These are phyloP conservation scores for Bathynomus jamesi DNA, from an alignment of 1,140 invertebrate genomes.

Conservation along the genomic window DNA sequence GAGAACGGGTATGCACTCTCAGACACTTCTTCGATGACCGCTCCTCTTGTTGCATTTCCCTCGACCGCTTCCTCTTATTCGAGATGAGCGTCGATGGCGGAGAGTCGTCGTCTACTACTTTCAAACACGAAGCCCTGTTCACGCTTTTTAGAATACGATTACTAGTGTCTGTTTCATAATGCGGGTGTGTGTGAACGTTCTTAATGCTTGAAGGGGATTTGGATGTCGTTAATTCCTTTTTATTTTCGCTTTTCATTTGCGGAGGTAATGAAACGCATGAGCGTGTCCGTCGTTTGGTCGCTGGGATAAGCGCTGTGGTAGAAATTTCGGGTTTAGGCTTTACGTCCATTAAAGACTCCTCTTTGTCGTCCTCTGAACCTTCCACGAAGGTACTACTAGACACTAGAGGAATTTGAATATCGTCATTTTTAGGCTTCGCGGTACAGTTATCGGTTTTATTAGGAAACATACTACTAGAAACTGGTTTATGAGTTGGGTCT, in stretches of 20 bases:
- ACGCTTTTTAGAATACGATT: constrained; percentile 12
- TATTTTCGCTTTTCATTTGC: not conserved
- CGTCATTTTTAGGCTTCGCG: constrained; percentile 24
- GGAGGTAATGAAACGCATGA: not conserved
- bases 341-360: constrained; percentile 3
- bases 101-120: constrained; percentile 15
- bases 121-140: constrained; percentile 19
- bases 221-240: not conserved
- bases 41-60: constrained; percentile 21
- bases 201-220: not conserved
- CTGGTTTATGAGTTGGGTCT: constrained; percentile 3
- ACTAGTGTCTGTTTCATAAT: constrained; percentile 1
- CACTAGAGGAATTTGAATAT: constrained; percentile 36
- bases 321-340: not conserved
- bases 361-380: constrained; percentile 13
- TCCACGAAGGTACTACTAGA: constrained; percentile 33
- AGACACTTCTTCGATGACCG: not conserved
- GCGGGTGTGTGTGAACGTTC: not conserved
- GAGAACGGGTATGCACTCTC: constrained; percentile 22
- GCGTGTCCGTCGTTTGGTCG: not conserved
- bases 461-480: constrained; percentile 11
- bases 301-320: not conserved
- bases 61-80: constrained; percentile 7
- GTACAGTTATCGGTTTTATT: constrained; percentile 6
- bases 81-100: constrained; percentile 15